Conservation (phyloP, 2,113 vertebrate species). For the Alouatta palliata region DNA sequence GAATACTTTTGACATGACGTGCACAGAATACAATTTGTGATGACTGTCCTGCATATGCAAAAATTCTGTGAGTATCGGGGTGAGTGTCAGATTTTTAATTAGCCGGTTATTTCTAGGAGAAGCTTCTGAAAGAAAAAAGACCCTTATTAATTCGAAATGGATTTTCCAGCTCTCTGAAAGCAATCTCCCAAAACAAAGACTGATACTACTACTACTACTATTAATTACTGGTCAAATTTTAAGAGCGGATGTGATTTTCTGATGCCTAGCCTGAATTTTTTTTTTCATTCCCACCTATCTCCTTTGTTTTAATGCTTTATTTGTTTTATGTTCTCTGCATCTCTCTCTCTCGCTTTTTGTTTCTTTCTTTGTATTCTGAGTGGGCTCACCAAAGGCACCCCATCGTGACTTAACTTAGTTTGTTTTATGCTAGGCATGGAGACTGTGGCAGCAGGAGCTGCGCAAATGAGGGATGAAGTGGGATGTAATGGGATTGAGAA, state of each 20-base stretch:
- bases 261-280: background rate
- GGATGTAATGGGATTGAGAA: constrained; percentile 17
- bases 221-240: background rate
- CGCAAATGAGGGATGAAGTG: constrained; percentile 42
- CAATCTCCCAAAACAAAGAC: background rate
- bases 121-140: background rate
- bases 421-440: constrained; percentile 53
- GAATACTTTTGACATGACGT: background rate
- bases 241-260: background rate
- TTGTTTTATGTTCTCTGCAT: constrained; percentile 17
- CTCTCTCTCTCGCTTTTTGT: constrained; percentile 43
- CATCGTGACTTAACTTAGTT: constrained; percentile 63
- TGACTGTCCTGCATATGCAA: background rate
- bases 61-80: background rate
- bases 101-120: background rate
- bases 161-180: background rate
- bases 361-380: constrained; percentile 41
- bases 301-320: background rate
- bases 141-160: background rate
- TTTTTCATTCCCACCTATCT: background rate
- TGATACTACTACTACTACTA: background rate
- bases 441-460: constrained; percentile 13
- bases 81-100: background rate
- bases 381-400: constrained; percentile 66
- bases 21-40: background rate